Base-by-base conservation (phyloP, 1,140 invertebrate species). In the Scylla paramamosain region DNA sequence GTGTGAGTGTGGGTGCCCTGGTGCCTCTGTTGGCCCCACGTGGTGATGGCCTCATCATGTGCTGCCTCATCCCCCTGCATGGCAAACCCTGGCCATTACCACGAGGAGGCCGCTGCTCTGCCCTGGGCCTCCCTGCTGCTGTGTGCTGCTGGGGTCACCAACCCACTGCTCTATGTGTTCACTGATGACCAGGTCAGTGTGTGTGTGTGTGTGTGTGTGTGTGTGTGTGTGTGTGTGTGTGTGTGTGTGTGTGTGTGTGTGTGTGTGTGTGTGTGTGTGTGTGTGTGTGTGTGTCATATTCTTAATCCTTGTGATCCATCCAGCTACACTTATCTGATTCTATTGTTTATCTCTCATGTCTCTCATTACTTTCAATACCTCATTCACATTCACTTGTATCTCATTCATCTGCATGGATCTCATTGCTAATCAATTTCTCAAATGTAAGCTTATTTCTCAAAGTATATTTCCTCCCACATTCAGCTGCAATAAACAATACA, bases 71-170 rank as follows among this genome's bases (percentile, higher is more conserved):
- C 52, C 32, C 83, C n/a, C 16, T 96, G 96, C 87, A 48, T 52
- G 52, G 86, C 88, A 16, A 59, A 52, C 8, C 93, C 90, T 10
- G 83, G 89, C 31, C 93, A 95, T 12, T 95, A 94, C 29, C 95
- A 93, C 20, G 91, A 94, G 32, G 96, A 95, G 82, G 94, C 94
- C 1, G 91, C 95, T 31, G 93, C 95, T 29, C 95, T 96, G 10
- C 93, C 96, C 12, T 96, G 96, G 96, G 89, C 95, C 14, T 96
- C 96, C 29, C 88, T 96, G 12, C 86, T 96, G 25, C 93, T 96
- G 10, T 59, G 93, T 28, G 94, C 96, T 20, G 95, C 95, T 39
- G 96, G 94, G 4, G 96, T 96, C 29, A 94, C 94, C 25, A 93
- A 95, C 86, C 96, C 96, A 46, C 94, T 96, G 7, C 91, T 96